phyloP scores from a whole-genome alignment of 2,888 invertebrate genomes.

The Hololepta plana region DNA sequence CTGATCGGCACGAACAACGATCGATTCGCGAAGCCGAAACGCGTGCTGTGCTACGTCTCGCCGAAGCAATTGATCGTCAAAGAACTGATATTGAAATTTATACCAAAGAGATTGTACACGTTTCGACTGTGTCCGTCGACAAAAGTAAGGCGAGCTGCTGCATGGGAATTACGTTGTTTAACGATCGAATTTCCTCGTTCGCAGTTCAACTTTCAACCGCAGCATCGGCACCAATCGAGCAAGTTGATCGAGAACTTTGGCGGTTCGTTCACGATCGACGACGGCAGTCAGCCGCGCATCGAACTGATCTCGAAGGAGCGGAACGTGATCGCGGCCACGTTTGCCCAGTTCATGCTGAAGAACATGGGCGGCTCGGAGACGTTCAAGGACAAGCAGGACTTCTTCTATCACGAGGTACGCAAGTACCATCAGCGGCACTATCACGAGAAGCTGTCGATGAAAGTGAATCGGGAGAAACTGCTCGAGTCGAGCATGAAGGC shows the following conservation, averaged over 20 bases:
- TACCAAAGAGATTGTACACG: slow-evolving; percentile 79
- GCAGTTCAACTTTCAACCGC: slow-evolving; percentile 46
- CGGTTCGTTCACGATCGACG: slow-evolving; percentile 68
- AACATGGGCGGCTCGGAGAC: slow-evolving; percentile 92
- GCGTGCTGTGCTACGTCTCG: slow-evolving; percentile 78
- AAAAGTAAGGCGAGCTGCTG: slow-evolving; percentile 54
- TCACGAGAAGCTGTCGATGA: slow-evolving; percentile 69
- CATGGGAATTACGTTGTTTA: neutral
- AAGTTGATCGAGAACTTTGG: slow-evolving; percentile 22
- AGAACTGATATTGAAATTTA: slow-evolving; percentile 83
- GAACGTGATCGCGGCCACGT: slow-evolving; percentile 83
- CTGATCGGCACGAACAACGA: slow-evolving; percentile 42
- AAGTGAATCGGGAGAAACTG: slow-evolving; percentile 64
- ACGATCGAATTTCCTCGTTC: slow-evolving; percentile 12
- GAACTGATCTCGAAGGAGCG: slow-evolving; percentile 68
- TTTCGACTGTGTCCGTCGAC: slow-evolving; percentile 89
- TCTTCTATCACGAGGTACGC: slow-evolving; percentile 55
- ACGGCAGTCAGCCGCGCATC: slow-evolving; percentile 77
- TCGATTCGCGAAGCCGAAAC: slow-evolving; percentile 54
- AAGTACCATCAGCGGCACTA: slow-evolving; percentile 75
- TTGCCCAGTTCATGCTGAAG: slow-evolving; percentile 76
- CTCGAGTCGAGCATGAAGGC: slow-evolving; percentile 72
- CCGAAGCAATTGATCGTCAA: slow-evolving; percentile 85
- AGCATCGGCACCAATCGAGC: slow-evolving; percentile 32
- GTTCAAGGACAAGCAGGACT: slow-evolving; percentile 59